Conservation (phyloP, 2,113 vertebrate species). For the Lagopus muta region DNA sequence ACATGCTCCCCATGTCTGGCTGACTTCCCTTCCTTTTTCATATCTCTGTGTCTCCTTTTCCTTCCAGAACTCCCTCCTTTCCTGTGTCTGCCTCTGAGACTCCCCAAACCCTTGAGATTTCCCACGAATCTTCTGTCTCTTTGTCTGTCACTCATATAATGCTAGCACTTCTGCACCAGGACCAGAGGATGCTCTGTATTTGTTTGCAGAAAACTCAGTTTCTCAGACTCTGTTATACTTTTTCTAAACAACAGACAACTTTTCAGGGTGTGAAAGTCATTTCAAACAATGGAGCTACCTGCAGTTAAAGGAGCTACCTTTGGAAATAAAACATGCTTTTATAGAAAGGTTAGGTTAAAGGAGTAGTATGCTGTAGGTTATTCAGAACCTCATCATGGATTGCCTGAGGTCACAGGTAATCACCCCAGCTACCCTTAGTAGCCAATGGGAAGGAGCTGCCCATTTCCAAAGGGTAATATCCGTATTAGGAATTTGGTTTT, state of each 20-base stretch:
- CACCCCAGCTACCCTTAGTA: neutral
- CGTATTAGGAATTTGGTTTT: neutral
- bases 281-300: neutral
- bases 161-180: neutral
- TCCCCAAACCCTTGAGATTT: conserved; percentile 36
- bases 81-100: conserved; percentile 51
- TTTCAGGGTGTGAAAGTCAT: neutral
- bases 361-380: neutral
- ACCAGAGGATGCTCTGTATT: neutral
- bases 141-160: neutral
- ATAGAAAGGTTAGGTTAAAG: neutral
- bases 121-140: conserved; percentile 8
- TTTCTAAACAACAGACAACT: neutral
- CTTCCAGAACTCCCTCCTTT: conserved; percentile 65
- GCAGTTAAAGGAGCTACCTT: neutral
- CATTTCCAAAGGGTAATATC: neutral
- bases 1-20: conserved; percentile 36
- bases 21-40: conserved; percentile 65
- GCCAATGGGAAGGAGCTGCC: neutral
- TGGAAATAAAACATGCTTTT: neutral
- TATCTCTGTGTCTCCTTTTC: conserved; percentile 66
- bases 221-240: neutral
- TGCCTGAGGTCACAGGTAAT: neutral
- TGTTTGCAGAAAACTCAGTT: neutral
- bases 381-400: neutral